Percentiles rank a stretch among this genome's conserved stretches.
Conservation (phyloP, 2,113 vertebrate genomes). For the Laticauda laticaudata region DNA sequence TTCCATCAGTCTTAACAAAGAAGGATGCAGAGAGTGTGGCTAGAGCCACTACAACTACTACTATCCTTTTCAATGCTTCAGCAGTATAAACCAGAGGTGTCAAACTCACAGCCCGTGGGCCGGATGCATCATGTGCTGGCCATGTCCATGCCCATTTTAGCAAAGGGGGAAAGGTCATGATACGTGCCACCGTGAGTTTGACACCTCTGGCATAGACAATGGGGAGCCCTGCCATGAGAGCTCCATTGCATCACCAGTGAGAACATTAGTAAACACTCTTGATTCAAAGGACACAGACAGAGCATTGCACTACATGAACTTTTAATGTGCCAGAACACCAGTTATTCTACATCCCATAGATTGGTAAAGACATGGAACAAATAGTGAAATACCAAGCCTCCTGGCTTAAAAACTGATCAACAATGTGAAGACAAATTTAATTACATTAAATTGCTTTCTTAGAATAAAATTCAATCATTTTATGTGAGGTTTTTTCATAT, state of each 20-base stretch:
- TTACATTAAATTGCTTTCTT: not conserved
- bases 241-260: not conserved
- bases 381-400: not conserved
- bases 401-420: not conserved
- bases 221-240: not conserved
- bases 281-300: not conserved
- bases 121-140: no score
- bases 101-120: accelerated
- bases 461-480: not conserved
- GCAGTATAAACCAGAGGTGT: not conserved
- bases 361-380: not conserved
- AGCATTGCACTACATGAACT: not conserved
- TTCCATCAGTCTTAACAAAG: not conserved
- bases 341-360: not conserved
- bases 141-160: no score
- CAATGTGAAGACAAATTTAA: not conserved
- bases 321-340: not conserved
- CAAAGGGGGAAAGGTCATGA: no score
- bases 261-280: not conserved
- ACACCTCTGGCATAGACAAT: not conserved
- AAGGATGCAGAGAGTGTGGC: not conserved
- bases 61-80: not conserved
- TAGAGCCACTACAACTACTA: not conserved
- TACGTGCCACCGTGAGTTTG: no score
- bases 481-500: not conserved